Conservation (phyloP, 2,888 invertebrate species). For the Timema cristinae region DNA sequence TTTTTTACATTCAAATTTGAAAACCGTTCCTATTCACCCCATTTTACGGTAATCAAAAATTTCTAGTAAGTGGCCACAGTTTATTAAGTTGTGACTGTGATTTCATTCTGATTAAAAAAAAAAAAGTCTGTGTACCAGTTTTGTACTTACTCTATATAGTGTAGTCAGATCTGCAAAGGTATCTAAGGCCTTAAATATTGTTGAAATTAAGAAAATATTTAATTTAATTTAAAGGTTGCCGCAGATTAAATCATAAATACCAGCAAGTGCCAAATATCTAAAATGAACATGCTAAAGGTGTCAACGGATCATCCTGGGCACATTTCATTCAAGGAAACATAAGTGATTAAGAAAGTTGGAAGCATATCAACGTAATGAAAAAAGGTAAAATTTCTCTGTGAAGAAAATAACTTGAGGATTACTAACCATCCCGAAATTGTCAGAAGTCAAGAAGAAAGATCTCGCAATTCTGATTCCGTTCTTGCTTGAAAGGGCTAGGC, state of each 20-base stretch:
- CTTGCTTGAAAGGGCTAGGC: neutral
- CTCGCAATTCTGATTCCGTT: neutral
- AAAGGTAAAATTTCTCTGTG: neutral
- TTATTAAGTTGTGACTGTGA: slow-evolving; percentile 2
- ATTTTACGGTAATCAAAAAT: too few species aligned
- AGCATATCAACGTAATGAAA: neutral
- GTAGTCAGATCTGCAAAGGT: neutral
- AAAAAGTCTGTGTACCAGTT: neutral
- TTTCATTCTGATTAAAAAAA: neutral
- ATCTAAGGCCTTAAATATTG: neutral
- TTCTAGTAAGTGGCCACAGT: neutral
- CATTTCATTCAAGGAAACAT: slow-evolving; percentile 6
- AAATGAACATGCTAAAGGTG: slow-evolving; percentile 4
- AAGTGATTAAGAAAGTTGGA: slow-evolving; percentile 2
- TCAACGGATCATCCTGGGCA: neutral
- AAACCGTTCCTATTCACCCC: too few species aligned
- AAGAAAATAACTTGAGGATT: neutral
- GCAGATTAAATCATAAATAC: neutral
- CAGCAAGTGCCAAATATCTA: neutral
- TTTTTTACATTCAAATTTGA: too few species aligned
- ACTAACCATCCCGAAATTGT: neutral
- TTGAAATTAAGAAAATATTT: neutral
- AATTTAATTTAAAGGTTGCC: slow-evolving; percentile 14
- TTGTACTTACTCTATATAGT: slow-evolving; percentile 4
- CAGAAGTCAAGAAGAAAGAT: slow-evolving; percentile 9